A percentile compares a stretch with the other conserved stretches of the same genome.
phyloP scores from a whole-genome alignment of 2,797 vertebrate genomes.

The Onychomys torridus region DNA sequence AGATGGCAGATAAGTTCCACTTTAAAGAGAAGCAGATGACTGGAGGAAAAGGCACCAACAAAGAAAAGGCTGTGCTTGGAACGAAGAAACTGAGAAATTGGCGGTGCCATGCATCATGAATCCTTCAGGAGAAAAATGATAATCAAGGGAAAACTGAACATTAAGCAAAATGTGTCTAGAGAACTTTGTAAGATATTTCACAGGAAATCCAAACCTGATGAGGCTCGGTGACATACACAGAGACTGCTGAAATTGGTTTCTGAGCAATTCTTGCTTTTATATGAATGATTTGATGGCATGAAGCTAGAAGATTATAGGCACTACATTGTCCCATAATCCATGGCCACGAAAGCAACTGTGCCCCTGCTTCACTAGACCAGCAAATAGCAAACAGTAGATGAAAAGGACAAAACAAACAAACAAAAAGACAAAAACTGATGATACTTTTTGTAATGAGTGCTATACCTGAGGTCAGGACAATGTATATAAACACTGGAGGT shows the following conservation, averaged over 20 bases:
- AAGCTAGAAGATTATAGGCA: conserved; percentile 24
- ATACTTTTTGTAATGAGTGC: not conserved
- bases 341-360: not conserved
- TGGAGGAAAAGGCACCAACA: not conserved
- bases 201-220: conserved; percentile 41
- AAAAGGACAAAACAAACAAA: not conserved
- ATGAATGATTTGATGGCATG: conserved; percentile 22
- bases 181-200: not conserved
- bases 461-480: not conserved
- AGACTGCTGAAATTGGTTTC: not conserved
- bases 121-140: conserved; percentile 10
- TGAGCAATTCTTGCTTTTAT: not conserved
- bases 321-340: not conserved
- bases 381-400: conserved; percentile 8
- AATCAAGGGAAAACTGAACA: conserved; percentile 14
- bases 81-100: conserved; percentile 15
- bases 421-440: not conserved
- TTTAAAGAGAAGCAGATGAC: conserved; percentile 70
- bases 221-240: not conserved
- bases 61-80: conserved; percentile 36
- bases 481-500: too few relatives aligned
- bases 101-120: not conserved
- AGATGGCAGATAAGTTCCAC: conserved; percentile 41
- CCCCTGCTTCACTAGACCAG: not conserved
- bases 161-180: conserved; percentile 1